Base-by-base conservation (phyloP, 2,113 vertebrate species). In the Cisticola juncidis region DNA sequence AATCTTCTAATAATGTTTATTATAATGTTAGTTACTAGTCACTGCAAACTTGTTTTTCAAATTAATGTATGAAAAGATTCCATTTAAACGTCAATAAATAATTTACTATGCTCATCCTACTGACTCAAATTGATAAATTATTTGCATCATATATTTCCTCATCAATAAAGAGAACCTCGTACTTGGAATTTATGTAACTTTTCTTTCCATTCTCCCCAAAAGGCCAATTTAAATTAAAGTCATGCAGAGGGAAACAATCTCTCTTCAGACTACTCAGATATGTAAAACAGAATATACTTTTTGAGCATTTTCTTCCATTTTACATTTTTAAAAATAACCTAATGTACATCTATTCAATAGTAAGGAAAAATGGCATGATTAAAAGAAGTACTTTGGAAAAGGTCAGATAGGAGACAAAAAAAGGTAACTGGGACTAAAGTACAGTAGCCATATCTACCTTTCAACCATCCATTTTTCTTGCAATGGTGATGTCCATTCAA, bases 21-120 rank as follows among this genome's bases (percentile, higher is more conserved):
- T 95, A 96, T 69, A 92, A 95, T 95, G 86, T 95, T 95, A 96
- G 95, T 95, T 97, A 96, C 90, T 72, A 83, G 90, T 91, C 88
- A 72, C 16, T 83, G 82, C 62, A 97, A 97, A 95, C 95, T 94
- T 96, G 84, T 97, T 97, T 98, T 97, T 97, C 95, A 97, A 97
- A 97, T 96, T 97, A 97, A 98, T 95, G 80, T 78, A 95, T 86
- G 76, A 95, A 96, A 98, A 97, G 42, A 97, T 96, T 93, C 74
- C 87, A 98, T 97, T 97, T 97, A 97, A 97, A 72, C 78, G 86
- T 95, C 81, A 97, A 96, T 97, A 97, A 97, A 98, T 98, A 95
- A 97, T 98, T 97, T 92, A 98, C 83, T 90, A 74, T 61, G 51
- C 88, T 97, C 94, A 94, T 88, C 71, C 71, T 72, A 93, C 74